Evolutionary conservation across 2,888 invertebrate species (phyloP).

Genomic region (Schrankia costaestrigalis): DNA sequence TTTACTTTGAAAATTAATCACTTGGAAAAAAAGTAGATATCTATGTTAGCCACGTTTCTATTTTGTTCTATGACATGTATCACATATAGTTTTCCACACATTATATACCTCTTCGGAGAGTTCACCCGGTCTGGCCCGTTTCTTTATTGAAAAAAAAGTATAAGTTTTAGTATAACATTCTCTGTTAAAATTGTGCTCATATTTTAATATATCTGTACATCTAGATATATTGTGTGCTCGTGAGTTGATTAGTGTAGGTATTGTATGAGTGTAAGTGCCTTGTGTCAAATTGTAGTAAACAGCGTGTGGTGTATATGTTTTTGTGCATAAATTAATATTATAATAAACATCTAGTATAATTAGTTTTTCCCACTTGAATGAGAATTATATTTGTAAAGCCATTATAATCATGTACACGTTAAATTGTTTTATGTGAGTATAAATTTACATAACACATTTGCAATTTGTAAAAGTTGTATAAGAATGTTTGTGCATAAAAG

Average conservation of each 20-base stretch:
- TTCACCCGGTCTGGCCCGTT: conserved; percentile 90
- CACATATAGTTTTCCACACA: conserved; percentile 74
- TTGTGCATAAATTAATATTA: conserved; percentile 18
- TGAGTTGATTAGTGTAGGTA: conserved; percentile 23
- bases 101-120: conserved; percentile 85
- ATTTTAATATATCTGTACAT: conserved; percentile 41
- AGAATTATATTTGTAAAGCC: conserved; percentile 18
- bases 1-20: conserved; percentile 60
- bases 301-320: conserved; percentile 19
- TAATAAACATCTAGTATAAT: conserved; percentile 23
- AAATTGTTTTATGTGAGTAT: conserved; percentile 20
- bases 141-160: conserved; percentile 82
- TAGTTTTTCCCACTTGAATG: conserved; percentile 28
- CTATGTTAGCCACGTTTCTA: conserved; percentile 78
- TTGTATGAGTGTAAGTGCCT: conserved; percentile 24
- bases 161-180: conserved; percentile 74
- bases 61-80: conserved; percentile 66
- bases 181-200: conserved; percentile 66
- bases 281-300: conserved; percentile 12
- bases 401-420: conserved; percentile 14
- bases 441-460: conserved; percentile 18
- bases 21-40: conserved; percentile 49
- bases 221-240: conserved; percentile 30
- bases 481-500: conserved; percentile 27
- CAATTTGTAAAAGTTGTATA: conserved; percentile 17